Conservation (phyloP, 2,797 vertebrate species). For the Epinephelus coioides region DNA sequence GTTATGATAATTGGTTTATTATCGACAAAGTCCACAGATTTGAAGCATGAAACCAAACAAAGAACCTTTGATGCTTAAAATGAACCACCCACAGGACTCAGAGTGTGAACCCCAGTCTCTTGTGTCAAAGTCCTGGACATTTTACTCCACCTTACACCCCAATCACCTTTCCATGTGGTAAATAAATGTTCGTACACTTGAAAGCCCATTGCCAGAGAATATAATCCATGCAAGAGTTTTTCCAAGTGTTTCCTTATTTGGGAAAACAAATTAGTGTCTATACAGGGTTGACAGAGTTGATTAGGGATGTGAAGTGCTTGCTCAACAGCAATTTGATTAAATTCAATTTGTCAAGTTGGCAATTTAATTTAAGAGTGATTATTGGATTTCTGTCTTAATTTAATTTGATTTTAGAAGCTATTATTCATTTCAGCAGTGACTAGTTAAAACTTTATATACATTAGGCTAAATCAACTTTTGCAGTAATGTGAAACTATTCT, state of each 20-base stretch:
- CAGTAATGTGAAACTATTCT: background rate
- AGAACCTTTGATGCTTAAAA: too few relatives aligned
- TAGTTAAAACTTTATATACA: background rate
- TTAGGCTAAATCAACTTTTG: background rate
- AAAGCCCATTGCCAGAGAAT: too few relatives aligned
- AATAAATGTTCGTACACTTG: too few relatives aligned
- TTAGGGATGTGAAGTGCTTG: background rate
- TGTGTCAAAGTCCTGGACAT: too few relatives aligned
- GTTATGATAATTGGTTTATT: background rate
- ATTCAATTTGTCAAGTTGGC: background rate
- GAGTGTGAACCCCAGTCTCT: too few relatives aligned
- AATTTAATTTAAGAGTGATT: background rate
- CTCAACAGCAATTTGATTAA: background rate
- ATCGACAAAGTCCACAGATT: background rate
- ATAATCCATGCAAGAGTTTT: too few relatives aligned
- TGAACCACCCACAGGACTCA: too few relatives aligned
- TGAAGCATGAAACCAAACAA: background rate
- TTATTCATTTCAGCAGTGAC: background rate
- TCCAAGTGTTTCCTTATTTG: background rate
- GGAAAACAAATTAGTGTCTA: background rate
- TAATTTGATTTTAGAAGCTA: background rate
- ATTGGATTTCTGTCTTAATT: background rate
- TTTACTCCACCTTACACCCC: too few relatives aligned
- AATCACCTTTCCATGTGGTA: too few relatives aligned
- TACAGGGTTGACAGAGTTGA: background rate